phyloP scores from a whole-genome alignment of 37 sponge, comb jelly and placozoan species.

The Tethya wilhelma region DNA sequence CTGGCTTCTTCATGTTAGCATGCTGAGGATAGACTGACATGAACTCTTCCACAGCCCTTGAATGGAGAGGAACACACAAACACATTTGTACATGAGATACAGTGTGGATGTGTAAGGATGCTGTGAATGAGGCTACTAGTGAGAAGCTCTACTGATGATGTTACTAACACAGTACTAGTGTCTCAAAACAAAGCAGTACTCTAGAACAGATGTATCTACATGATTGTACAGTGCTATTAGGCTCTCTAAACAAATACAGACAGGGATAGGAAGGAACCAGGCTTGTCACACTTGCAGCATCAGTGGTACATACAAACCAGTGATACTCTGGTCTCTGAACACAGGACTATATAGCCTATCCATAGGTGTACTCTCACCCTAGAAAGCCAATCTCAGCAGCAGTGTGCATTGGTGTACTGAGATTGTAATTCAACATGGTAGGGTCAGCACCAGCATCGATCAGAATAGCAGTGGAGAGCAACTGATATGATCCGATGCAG shows the following conservation, averaged over 20 bases:
- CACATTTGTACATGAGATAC: too few relatives aligned
- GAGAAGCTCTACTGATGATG: too few relatives aligned
- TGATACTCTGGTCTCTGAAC: background rate
- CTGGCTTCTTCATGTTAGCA: slow-evolving; percentile 1
- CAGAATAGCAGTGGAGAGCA: slow-evolving; percentile 6
- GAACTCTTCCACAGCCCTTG: slow-evolving; percentile 14
- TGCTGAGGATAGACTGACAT: background rate
- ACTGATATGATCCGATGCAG: slow-evolving; percentile 4
- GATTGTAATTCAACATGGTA: slow-evolving; percentile 5
- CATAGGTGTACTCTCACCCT: slow-evolving; percentile 36
- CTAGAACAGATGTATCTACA: too few relatives aligned
- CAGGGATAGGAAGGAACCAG: too few relatives aligned
- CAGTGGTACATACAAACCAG: too few relatives aligned
- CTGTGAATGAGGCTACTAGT: too few relatives aligned
- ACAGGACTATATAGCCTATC: background rate
- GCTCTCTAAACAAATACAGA: too few relatives aligned
- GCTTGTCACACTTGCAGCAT: too few relatives aligned
- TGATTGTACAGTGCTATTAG: too few relatives aligned
- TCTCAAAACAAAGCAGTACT: too few relatives aligned
- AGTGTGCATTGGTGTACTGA: slow-evolving; percentile 36
- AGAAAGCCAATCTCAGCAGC: slow-evolving; percentile 44
- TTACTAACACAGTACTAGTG: too few relatives aligned
- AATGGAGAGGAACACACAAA: background rate
- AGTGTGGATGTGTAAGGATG: too few relatives aligned
- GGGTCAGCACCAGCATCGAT: slow-evolving; percentile 62